Evolutionary conservation across 2,888 invertebrate species (phyloP).

Genomic region (Acrobasis suavella): DNA sequence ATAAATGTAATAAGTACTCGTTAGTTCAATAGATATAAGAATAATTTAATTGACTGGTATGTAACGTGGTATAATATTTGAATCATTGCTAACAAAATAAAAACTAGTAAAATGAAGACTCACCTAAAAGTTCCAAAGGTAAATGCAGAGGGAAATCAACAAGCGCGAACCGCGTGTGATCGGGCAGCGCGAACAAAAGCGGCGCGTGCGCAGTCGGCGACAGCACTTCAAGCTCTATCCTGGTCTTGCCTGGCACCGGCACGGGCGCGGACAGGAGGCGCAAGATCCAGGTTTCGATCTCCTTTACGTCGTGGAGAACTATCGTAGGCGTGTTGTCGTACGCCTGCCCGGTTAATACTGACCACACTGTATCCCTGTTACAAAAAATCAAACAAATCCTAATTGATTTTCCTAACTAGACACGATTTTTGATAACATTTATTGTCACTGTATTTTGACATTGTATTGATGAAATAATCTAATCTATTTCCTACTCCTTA

Average conservation of each 20-base stretch:
- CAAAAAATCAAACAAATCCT: conserved; percentile 15
- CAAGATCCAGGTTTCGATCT: conserved; percentile 99
- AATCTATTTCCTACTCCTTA: too few species aligned
- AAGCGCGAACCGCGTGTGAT: conserved; percentile 97
- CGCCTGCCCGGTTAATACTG: conserved; percentile 92
- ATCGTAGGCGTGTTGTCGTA: conserved; percentile 92
- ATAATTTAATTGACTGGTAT: too few species aligned
- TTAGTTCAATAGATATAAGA: too few species aligned
- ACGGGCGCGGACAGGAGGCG: conserved; percentile 98
- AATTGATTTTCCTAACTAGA: too few species aligned
- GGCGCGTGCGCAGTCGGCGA: conserved; percentile 92
- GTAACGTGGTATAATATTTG: too few species aligned
- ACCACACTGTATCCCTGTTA: conserved; percentile 97
- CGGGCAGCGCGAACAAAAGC: conserved; percentile 96
- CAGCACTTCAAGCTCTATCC: conserved; percentile 90
- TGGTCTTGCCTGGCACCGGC: conserved; percentile 98
- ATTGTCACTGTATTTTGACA: too few species aligned
- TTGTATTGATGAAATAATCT: too few species aligned
- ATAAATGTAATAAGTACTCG: too few species aligned
- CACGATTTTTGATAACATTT: too few species aligned
- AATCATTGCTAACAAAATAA: too few species aligned
- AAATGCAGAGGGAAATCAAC: conserved; percentile 99
- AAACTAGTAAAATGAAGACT: conserved; percentile 30
- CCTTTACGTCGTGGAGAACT: conserved; percentile 97
- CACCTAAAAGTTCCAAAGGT: conserved; percentile 96